phyloP scores from a whole-genome alignment of 1,140 invertebrate species.

The Papilio helenus region DNA sequence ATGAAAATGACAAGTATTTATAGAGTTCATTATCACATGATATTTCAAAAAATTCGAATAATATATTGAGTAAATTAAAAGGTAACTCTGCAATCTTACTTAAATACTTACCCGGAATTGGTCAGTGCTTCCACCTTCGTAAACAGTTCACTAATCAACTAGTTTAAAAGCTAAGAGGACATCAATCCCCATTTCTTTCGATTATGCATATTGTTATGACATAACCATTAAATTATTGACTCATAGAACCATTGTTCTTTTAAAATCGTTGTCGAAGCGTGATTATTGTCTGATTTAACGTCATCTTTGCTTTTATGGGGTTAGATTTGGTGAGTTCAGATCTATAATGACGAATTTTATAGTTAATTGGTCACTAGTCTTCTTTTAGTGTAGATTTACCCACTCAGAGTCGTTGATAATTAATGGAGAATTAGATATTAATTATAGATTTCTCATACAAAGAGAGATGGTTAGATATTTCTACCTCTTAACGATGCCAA shows the following conservation, averaged over 20 bases:
- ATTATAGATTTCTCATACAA: too few relatives aligned
- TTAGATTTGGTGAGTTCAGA: not conserved
- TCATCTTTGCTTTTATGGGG: not conserved
- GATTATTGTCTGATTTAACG: not conserved
- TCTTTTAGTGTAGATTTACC: too few relatives aligned
- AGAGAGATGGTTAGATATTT: too few relatives aligned
- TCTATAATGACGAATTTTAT: too few relatives aligned
- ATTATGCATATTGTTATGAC: not conserved
- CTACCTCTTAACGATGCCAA: too few relatives aligned
- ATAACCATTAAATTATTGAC: not conserved
- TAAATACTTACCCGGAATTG: not conserved
- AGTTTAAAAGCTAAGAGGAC: not conserved
- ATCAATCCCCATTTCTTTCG: not conserved
- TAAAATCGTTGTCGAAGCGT: slow-evolving; percentile 3
- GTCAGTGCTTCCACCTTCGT: not conserved
- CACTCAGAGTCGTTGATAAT: too few relatives aligned
- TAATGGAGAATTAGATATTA: too few relatives aligned
- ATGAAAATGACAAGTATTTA: too few relatives aligned
- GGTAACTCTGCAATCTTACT: not conserved
- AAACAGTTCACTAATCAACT: slow-evolving; percentile 3
- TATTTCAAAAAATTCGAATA: not conserved
- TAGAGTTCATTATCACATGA: not conserved
- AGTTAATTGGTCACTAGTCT: too few relatives aligned
- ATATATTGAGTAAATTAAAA: not conserved
- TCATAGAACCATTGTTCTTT: not conserved